Conservation (phyloP, 2,888 invertebrate genomes). For the Buathra laborator region DNA sequence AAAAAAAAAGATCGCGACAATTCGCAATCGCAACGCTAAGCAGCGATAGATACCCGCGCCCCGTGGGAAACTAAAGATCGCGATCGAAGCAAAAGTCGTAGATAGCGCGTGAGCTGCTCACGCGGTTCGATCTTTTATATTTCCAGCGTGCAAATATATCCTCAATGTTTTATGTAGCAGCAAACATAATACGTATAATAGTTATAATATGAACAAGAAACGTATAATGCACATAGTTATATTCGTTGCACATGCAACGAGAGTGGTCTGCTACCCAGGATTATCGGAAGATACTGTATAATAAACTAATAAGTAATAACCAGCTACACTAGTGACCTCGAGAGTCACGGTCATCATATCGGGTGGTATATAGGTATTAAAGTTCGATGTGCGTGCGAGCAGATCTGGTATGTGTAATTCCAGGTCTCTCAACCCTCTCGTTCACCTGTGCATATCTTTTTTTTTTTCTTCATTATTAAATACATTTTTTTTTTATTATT, state of each 20-base stretch:
- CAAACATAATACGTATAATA: slow-evolving; percentile 12
- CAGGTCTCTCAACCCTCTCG: slow-evolving; percentile 39
- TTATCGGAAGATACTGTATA: slow-evolving; percentile 30
- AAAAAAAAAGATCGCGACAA: neutral
- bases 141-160: slow-evolving; percentile 32
- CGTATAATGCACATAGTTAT: slow-evolving; percentile 25
- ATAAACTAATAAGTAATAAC: slow-evolving; percentile 59
- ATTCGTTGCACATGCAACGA: slow-evolving; percentile 20
- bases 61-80: slow-evolving; percentile 69
- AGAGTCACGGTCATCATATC: slow-evolving; percentile 54
- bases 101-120: slow-evolving; percentile 50
- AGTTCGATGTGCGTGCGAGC: slow-evolving; percentile 59
- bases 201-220: slow-evolving; percentile 32
- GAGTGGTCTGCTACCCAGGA: neutral
- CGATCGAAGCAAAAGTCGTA: slow-evolving; percentile 62
- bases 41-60: slow-evolving; percentile 32
- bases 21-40: slow-evolving; percentile 20
- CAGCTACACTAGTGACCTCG: slow-evolving; percentile 55
- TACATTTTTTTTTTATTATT: neutral
- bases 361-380: slow-evolving; percentile 18
- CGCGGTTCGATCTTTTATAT: slow-evolving; percentile 56
- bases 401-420: slow-evolving; percentile 55
- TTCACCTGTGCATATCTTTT: neutral
- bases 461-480: slow-evolving; percentile 31
- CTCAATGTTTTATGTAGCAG: slow-evolving; percentile 1